Base-by-base conservation (phyloP, 2,888 invertebrate species). In the Sarcophaga rosellei region DNA sequence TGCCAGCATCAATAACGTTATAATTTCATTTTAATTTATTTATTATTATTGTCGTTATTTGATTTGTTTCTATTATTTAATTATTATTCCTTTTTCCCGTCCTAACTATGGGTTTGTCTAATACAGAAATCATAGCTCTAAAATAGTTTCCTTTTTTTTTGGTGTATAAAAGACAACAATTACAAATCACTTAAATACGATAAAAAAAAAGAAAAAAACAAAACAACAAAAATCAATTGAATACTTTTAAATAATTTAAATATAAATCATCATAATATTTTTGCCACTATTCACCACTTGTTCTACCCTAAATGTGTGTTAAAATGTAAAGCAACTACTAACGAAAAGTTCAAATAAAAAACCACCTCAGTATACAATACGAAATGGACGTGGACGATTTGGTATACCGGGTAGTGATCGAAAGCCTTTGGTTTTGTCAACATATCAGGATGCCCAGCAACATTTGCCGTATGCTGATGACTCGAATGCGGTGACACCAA, bases 381-480 rank as follows among this genome's bases (percentile, higher is more conserved):
- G 97, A 90, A 97, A 97, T 92, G 97, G 97, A 87, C 95, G 97
- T 88, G 95, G 96, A 86, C 94, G 95, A 86, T 96, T 97, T 92
- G 95, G 95, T 88, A 96, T 96, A 85, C 96, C 97, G 78, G 96
- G 96, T 85, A 96, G 96, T 80, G 98, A 99, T 94, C 96, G 98
- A 89, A 98, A 98, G 93, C 98, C 98, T 70, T 95, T 98, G 91
- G 98, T 99, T 89, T 95, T 98, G 89, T 98, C 98, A 91, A 98
- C 98, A 89, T 98, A 98, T 94, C 95, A 98, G 93, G 98, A 97
- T 93, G 97, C 97, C 89, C 97, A 97, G 94, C 98, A 98, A 94
- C 98, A 98, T 94, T 95, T 99, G 92, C 99, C 99, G 84, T 99
- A 98, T 93, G 99, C 98, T 82, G 99, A 99, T 93, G 99, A 99